Conservation (phyloP, 1,140 invertebrate genomes). For the Dendroctonus ponderosae region DNA sequence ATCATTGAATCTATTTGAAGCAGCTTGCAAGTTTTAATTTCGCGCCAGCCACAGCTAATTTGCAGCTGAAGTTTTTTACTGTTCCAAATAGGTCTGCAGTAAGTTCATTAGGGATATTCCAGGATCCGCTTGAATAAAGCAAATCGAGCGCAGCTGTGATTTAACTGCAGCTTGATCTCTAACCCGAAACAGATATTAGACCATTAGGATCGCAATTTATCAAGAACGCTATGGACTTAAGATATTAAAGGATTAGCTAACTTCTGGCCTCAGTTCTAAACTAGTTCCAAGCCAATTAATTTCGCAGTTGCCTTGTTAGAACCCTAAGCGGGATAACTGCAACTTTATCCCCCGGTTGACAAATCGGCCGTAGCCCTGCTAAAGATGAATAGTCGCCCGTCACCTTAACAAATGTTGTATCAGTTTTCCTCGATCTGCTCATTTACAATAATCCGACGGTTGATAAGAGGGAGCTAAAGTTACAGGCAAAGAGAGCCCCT, state of each 20-base stretch:
- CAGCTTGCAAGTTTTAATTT: too few species aligned
- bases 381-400: too few species aligned
- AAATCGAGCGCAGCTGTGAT: too few species aligned
- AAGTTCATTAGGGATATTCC: too few species aligned
- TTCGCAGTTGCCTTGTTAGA: constrained; percentile 1
- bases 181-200: not conserved
- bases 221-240: not conserved
- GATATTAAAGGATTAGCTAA: not conserved
- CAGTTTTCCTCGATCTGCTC: constrained; percentile 2
- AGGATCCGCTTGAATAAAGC: too few species aligned
- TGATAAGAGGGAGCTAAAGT: constrained; percentile 3
- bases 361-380: too few species aligned
- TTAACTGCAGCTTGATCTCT: too few species aligned
- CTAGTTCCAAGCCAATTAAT: constrained; percentile 1
- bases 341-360: too few species aligned
- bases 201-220: not conserved
- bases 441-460: constrained; percentile 14
- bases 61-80: too few species aligned
- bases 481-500: not conserved
- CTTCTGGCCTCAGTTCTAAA: not conserved
- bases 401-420: constrained; percentile 12
- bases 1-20: too few species aligned
- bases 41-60: too few species aligned
- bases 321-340: not conserved
- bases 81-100: too few species aligned